Evolutionary conservation across 2,888 invertebrate species (phyloP).

Genomic region (Blera fallax): DNA sequence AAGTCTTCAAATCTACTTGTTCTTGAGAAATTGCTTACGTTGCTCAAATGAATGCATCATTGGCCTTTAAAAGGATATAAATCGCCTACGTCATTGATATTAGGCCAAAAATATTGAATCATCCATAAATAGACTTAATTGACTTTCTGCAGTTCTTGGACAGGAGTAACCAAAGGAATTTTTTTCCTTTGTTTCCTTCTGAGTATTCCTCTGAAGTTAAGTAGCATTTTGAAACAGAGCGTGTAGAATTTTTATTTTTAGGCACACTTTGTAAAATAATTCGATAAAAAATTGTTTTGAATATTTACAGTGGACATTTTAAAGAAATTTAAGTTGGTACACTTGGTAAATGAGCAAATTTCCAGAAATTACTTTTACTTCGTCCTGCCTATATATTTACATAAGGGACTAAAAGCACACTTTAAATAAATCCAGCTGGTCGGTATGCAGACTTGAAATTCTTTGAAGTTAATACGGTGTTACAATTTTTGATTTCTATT

Average conservation of each 20-base stretch:
- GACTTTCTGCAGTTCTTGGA: not conserved
- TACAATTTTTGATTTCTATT: too few species aligned
- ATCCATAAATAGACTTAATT: not conserved
- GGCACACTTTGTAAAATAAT: not conserved
- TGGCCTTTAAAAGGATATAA: too few species aligned
- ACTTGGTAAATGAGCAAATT: not conserved
- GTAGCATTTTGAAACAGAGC: not conserved
- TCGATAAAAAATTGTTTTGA: not conserved
- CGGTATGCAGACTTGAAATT: too few species aligned
- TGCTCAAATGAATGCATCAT: too few species aligned
- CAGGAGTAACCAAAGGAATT: too few species aligned
- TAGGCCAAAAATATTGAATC: not conserved
- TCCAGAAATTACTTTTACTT: not conserved
- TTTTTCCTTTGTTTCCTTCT: not conserved
- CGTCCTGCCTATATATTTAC: too few species aligned
- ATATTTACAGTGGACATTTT: too few species aligned
- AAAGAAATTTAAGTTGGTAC: too few species aligned
- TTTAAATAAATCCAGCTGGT: not conserved
- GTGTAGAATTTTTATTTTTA: not conserved
- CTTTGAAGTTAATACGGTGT: too few species aligned
- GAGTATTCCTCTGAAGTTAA: not conserved
- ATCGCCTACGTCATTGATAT: too few species aligned
- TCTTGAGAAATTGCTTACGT: too few species aligned
- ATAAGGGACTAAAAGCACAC: not conserved
- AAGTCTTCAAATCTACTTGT: too few species aligned